A percentile compares a stretch with the other conserved stretches of the same genome.
Evolutionary conservation across 2,797 vertebrate species (phyloP).

Genomic region (Gymnocypris eckloni): DNA sequence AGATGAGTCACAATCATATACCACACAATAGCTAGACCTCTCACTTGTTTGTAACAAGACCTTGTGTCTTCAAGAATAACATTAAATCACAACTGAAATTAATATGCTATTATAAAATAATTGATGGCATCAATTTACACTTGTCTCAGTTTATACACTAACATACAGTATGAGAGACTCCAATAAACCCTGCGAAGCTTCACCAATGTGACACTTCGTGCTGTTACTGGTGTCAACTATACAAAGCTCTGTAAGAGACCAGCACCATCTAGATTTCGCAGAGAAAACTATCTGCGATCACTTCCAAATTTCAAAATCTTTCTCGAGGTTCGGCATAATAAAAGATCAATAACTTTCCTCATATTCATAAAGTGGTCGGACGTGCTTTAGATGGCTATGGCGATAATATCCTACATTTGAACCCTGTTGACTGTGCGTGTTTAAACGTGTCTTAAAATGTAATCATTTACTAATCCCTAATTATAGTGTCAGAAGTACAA

Average conservation of each 20-base stretch:
- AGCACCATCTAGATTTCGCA: slow-evolving; percentile 58
- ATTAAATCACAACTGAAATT: slow-evolving; percentile 54
- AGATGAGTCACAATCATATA: slow-evolving; percentile 31
- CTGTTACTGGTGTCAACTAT: slow-evolving; percentile 12
- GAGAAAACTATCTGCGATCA: background rate
- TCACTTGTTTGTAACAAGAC: slow-evolving; percentile 41
- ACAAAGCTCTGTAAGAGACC: slow-evolving; percentile 44
- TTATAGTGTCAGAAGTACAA: background rate
- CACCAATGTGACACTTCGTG: slow-evolving; percentile 46
- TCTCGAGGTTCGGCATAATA: background rate
- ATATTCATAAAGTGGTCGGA: background rate
- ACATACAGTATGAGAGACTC: slow-evolving; percentile 25
- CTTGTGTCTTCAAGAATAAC: slow-evolving; percentile 37
- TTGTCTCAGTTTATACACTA: slow-evolving; percentile 40
- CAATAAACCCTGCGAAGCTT: slow-evolving; percentile 30
- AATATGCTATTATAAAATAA: slow-evolving; percentile 46
- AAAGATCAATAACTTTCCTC: background rate
- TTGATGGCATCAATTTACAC: slow-evolving; percentile 54
- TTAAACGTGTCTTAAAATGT: background rate
- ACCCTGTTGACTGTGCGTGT: background rate
- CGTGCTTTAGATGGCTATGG: background rate
- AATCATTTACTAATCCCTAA: background rate
- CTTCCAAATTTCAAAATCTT: slow-evolving; percentile 6
- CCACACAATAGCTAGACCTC: slow-evolving; percentile 43
- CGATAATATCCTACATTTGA: background rate